Evolutionary conservation across 2,113 vertebrate genomes (phyloP), one percentile per base, ranked within the genome.

Genomic region (Esox niger): DNA sequence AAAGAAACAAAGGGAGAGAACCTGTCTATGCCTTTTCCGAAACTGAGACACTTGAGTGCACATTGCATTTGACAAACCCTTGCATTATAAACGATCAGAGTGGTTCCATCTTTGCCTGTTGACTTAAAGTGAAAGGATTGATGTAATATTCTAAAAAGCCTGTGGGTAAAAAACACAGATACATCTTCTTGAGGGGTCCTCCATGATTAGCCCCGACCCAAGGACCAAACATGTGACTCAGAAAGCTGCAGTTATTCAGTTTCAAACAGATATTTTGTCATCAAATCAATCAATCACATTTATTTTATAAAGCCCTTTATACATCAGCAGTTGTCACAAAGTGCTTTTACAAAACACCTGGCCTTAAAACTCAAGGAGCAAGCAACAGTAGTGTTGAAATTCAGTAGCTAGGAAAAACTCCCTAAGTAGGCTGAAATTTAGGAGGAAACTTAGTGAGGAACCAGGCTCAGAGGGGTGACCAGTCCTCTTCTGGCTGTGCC

Each of bases 11-110:
- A 35, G 62, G 62, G 11, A 55, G 60, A 64, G 33, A 71, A 66
- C 57, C 35, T 23, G 47, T 70, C 38, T 70, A 54, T 52, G 60
- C 67, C 70, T n/a, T n/a, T n/a, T 72, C 74, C 70, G n/a, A 76
- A 35, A 56, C 65, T 56, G 67, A 68, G 56, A 74, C 74, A 77
- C 67, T 71, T 70, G 55, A 77, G 78, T 62, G 66, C 62, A 32
- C 47, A 4, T 25, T 77, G 66, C 52, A 59, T 65, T 77, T 74
- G 62, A 73, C 74, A 71, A 56, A 4, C 64, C 68, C n/a, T 43
- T 58, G 64, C 64, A 69, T 80, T 70, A 77, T 71, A 80, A 71
- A 74, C 77, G 66, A 80, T 68, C 64, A 62, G 56, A 77, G 74
- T 68, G 74, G 60, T 68, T 74, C 71, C 68, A 65, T 77, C 74